Evolutionary conservation across 2,113 vertebrate species (phyloP), one percentile per base, ranked within the genome.

Genomic region (Corythaixoides concolor): DNA sequence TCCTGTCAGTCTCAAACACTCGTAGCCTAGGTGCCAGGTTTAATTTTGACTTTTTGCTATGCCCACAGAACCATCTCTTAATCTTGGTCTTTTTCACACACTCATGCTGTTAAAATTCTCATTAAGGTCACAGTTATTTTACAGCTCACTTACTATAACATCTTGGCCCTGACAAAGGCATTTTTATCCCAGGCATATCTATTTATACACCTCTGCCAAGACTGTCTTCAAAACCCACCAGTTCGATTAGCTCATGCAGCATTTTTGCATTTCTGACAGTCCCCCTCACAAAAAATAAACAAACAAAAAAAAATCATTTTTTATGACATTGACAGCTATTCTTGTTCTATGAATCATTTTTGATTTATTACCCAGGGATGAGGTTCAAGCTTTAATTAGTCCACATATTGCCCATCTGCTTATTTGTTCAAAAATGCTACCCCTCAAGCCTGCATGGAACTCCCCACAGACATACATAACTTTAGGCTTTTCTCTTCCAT

Each of bases 111-210:
- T 93, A 83, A 83, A 88, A 63, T 74, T 92, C 45, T 94, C 79
- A 55, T 93, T 93, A 95, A 88, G 79, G 59, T 84, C 72, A 53
- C 41, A 77, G 63, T 80, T 86, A 86, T 70, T 92, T 90, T 93
- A 80, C 50, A 86, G 59, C 47, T 92, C 76, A 55, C 69, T 91
- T 75, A 52, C 72, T 90, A 26, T 47, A 90, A 88, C 63, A 77
- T 59, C 79, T 92, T 88, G 79, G 72, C 59, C 85, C 55, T n/a
- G 53, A 89, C 85, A 94, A 86, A 88, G 37, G 15, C 35, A 62
- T 55, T 94, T 95, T 86, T 69, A 35, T 94, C 70, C 64, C 74
- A 63, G 68, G 49, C 67, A 62, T 58, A 69, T 83, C 78, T 93
- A 72, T 79, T 83, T 73, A 83, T 72, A 75, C 13, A 37, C 70